Evolutionary conservation across 2,797 vertebrate species (phyloP).

Genomic region (Myotis planiceps): DNA sequence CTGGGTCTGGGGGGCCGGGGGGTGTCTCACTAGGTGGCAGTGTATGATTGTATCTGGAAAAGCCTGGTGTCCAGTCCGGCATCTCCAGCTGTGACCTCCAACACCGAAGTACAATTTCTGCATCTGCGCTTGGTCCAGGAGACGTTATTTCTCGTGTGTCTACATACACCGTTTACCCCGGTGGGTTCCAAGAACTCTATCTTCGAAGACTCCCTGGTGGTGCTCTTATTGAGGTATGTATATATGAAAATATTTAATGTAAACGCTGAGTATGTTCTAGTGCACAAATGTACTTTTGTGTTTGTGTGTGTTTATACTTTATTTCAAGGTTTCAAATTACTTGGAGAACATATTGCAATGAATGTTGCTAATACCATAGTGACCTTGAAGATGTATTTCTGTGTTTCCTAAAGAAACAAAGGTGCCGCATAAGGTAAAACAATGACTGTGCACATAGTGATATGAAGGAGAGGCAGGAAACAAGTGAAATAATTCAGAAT

Average conservation of each 20-base stretch:
- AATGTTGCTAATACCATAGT: background rate
- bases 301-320: background rate
- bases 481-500: background rate
- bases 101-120: slow-evolving; percentile 48
- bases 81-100: slow-evolving; percentile 82
- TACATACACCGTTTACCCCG: slow-evolving; percentile 91
- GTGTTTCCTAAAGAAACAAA: slow-evolving; percentile 26
- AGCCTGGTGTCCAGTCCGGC: slow-evolving; percentile 79
- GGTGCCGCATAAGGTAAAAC: background rate
- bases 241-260: background rate
- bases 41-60: slow-evolving; percentile 94
- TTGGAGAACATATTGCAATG: background rate
- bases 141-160: slow-evolving; percentile 89
- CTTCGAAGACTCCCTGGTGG: slow-evolving; percentile 94
- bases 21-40: slow-evolving; percentile 92
- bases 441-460: background rate
- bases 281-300: background rate
- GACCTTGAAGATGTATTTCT: background rate
- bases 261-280: background rate
- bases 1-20: slow-evolving; percentile 27
- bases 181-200: slow-evolving; percentile 89
- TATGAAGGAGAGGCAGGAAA: background rate
- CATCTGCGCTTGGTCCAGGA: slow-evolving; percentile 48
- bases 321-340: background rate
- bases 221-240: slow-evolving; percentile 93